phyloP scores from a whole-genome alignment of 92 coral and sea anemone species.

The Siderastrea siderea region DNA sequence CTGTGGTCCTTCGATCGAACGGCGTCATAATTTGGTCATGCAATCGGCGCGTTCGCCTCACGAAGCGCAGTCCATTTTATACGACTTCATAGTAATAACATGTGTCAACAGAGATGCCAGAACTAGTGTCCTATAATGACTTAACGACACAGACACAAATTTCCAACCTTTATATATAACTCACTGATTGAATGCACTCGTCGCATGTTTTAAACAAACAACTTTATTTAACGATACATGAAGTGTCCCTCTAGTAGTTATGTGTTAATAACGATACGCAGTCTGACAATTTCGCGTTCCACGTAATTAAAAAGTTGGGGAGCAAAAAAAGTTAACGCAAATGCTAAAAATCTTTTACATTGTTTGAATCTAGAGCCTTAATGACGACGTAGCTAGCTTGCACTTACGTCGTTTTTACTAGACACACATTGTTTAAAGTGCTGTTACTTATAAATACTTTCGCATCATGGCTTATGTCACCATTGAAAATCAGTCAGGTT shows the following conservation, averaged over 20 bases:
- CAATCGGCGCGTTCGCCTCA: background rate
- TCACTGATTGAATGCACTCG: constrained; percentile 1
- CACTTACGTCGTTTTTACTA: background rate
- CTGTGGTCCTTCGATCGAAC: background rate
- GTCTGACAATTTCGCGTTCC: background rate
- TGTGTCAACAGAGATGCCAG: background rate
- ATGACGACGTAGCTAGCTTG: background rate
- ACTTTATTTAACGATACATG: background rate
- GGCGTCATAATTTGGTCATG: background rate
- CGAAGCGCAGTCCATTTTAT: background rate
- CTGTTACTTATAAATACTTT: background rate
- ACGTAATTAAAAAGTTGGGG: background rate
- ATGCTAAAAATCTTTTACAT: background rate
- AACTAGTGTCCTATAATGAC: background rate
- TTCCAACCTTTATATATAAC: constrained; percentile 5
- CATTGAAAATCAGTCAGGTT: background rate
- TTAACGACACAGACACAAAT: background rate
- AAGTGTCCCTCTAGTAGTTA: no score
- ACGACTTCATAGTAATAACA: background rate
- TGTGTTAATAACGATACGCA: no score
- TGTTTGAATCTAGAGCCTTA: background rate
- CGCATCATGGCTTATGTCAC: no score
- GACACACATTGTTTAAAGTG: background rate
- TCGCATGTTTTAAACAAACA: background rate
- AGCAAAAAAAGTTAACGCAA: background rate